These are phyloP conservation scores for Halcyon senegalensis DNA, from an alignment of 2,113 vertebrate genomes.

Conservation along the genomic window DNA sequence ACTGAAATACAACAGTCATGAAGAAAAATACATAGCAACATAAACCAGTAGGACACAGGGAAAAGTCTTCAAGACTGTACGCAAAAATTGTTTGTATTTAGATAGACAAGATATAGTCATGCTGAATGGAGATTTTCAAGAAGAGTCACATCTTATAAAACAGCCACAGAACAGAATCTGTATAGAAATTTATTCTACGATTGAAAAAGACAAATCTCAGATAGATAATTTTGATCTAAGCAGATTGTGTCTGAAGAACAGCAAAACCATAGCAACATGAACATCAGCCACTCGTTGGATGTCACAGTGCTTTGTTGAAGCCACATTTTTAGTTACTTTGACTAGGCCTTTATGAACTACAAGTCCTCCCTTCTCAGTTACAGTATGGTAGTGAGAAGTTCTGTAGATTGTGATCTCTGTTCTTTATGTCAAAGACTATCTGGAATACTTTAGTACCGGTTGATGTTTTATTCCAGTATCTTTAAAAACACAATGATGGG, in stretches of 20 bases:
- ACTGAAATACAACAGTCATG: not conserved
- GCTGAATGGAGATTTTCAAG: not conserved
- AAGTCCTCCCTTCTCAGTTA: not conserved
- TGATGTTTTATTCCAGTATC: not conserved
- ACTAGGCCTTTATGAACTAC: not conserved
- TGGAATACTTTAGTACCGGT: not conserved
- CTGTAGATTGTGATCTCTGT: not conserved
- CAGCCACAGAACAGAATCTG: not conserved
- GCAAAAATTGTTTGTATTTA: not conserved
- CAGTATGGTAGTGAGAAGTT: not conserved
- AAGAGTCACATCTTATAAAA: not conserved
- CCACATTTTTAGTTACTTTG: not conserved
- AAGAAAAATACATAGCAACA: not conserved
- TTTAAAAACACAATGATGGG: not conserved
- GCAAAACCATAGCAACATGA: not conserved
- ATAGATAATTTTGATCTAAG: not conserved
- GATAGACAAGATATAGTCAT: not conserved
- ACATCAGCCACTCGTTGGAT: not conserved
- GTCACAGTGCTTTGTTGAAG: not conserved
- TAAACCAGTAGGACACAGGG: not conserved
- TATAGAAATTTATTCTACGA: not conserved
- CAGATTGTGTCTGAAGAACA: not conserved
- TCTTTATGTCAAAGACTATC: not conserved
- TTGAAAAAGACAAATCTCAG: not conserved
- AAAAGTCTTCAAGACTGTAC: not conserved